Percentiles rank a stretch among this genome's conserved stretches.
Conservation (phyloP, 1,140 invertebrate species). For the Zaprionus capensis region DNA sequence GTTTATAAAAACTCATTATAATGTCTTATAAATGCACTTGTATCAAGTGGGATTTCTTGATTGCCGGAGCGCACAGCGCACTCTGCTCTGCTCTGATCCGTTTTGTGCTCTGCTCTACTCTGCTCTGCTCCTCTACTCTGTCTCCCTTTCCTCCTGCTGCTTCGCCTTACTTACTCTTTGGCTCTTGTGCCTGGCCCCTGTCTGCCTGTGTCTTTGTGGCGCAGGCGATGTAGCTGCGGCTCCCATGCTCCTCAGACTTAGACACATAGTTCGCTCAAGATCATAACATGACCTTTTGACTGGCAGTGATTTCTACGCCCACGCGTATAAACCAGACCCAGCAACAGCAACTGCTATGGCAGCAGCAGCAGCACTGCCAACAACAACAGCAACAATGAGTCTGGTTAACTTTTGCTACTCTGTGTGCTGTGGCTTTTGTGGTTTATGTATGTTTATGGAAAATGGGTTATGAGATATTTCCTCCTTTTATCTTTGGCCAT, state of each 20-base stretch:
- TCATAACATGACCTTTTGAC: conserved; percentile 83
- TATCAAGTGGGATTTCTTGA: conserved; percentile 83
- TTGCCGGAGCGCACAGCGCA: conserved; percentile 44
- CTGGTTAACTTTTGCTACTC: conserved; percentile 44
- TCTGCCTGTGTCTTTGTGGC: conserved; percentile 19
- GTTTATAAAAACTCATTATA: conserved; percentile 84
- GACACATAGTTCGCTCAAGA: conserved; percentile 81
- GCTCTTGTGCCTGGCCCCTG: conserved; percentile 28
- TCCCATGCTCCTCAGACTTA: conserved; percentile 70
- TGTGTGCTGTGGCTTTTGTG: conserved; percentile 58
- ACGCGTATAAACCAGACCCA: conserved; percentile 79
- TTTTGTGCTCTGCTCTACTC: conserved; percentile 28
- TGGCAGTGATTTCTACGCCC: conserved; percentile 82
- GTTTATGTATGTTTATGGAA: conserved; percentile 81
- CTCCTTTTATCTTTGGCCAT: conserved; percentile 74
- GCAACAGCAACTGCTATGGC: conserved; percentile 48
- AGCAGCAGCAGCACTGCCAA: conserved; percentile 18
- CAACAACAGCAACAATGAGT: conserved; percentile 44
- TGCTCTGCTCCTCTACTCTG: neutral
- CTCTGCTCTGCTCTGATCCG: conserved; percentile 27
- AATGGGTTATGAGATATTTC: conserved; percentile 82
- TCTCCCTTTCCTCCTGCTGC: neutral
- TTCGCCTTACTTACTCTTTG: conserved; percentile 20
- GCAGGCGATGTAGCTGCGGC: conserved; percentile 29
- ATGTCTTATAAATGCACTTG: conserved; percentile 83